Base-by-base conservation (phyloP, 2,113 vertebrate species). In the Mixornis gularis region DNA sequence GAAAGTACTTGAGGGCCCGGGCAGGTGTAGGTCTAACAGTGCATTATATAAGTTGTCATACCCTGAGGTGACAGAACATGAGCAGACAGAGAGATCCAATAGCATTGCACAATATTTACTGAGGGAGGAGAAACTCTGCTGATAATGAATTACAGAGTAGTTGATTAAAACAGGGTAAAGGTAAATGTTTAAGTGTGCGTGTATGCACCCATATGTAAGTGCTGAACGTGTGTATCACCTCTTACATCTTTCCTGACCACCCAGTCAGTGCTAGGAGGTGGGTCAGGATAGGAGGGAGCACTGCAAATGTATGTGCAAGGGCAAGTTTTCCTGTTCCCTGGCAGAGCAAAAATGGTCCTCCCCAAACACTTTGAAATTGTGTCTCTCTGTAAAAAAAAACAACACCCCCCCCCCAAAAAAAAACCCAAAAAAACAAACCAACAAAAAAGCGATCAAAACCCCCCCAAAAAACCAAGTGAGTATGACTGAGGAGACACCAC, bases 91-190 rank as follows among this genome's bases (percentile, higher is more conserved):
- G 65, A 87, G 34, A 55, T 51, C 27, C 6, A 38, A 8, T 27
- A 36, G 38, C 9, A 29, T 95, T 85, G 29, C 20, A 5, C 85
- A 88, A 53, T 94, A 36, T 93, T 94, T 89, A 58, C 62, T 51
- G 70, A 87, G 74, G 87, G 85, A 90, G 91, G 80, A 79, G 62
- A 89, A 82, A 58, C n/a, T 85, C 36, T 20, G 17, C 34, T 83
- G 79, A 77, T 93, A 93, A 52, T 32, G n/a, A 72, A 40, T 77
- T 83, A n/a, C 7, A 4, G 59, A 73, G 52, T 24, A 63, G 49
- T 25, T 79, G 76, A 85, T 77, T 69, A 80, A 77, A 87, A 22
- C 15, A 27, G 89, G 74, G 34, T 85, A 91, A 91, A 94, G 78
- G 74, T 92, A 51, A 65, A 21, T 48, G 56, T 64, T 40, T 64